Conservation (phyloP, 1,140 invertebrate genomes). For the Plectus sambesii region DNA sequence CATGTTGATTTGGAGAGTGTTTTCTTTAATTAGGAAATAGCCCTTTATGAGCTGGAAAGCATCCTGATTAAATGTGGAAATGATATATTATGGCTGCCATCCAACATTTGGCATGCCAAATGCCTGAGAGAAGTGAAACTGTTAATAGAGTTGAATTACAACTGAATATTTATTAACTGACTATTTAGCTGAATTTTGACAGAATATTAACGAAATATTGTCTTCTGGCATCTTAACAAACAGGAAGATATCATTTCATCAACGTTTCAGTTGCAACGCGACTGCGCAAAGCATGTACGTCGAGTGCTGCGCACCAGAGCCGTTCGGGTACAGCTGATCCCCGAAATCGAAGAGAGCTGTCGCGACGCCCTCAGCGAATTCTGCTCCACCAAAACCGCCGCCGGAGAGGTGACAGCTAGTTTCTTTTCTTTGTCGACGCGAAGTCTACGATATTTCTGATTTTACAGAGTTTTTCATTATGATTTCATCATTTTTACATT, state of each 20-base stretch:
- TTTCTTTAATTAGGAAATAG: too few species aligned
- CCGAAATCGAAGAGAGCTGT: conserved; percentile 81
- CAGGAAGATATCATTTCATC: neutral
- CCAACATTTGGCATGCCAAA: too few species aligned
- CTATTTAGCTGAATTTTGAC: too few species aligned
- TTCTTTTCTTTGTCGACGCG: conserved; percentile 15
- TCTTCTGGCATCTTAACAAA: neutral
- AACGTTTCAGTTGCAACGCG: conserved; percentile 38
- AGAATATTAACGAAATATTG: conserved; percentile 7
- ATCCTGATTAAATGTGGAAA: too few species aligned
- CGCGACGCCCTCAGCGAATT: conserved; percentile 67
- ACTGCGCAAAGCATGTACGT: conserved; percentile 63
- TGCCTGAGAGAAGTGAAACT: too few species aligned
- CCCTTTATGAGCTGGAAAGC: too few species aligned
- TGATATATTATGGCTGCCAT: too few species aligned
- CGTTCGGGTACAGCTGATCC: conserved; percentile 76
- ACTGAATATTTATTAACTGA: too few species aligned
- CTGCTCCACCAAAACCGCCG: conserved; percentile 65
- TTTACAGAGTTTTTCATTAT: neutral
- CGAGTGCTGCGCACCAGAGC: conserved; percentile 82
- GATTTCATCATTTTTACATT: conserved; percentile 9
- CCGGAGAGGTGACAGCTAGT: conserved; percentile 67
- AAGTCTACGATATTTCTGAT: conserved; percentile 5
- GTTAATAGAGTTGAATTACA: too few species aligned
- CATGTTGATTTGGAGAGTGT: too few species aligned